Base-by-base conservation (phyloP, 2,113 vertebrate genomes). In the western clawed frog (Xenopus tropicalis) region DNA sequence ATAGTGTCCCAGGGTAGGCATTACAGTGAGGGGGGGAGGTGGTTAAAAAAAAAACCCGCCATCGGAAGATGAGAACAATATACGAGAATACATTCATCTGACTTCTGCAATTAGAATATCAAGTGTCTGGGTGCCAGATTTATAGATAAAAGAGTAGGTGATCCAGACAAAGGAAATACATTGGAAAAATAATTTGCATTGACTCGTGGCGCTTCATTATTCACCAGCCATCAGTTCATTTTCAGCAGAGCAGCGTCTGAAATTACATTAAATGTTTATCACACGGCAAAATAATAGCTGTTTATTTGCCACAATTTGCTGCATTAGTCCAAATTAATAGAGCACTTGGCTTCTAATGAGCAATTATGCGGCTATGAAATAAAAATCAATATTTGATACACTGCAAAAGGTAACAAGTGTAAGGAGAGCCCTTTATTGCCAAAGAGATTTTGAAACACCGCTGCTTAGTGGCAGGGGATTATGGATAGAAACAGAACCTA, bases 81-180 rank as follows among this genome's bases (percentile, higher is more conserved):
- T n/a, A 51, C 56, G 65, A 42, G 23, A 64, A 6, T 17, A 79
- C 11, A 72, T 72, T 57, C 54, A 80, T 19, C 48, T 42, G 25
- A 23, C 48, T 23, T 69, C 63, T 56, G 14, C 48, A 80, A 72
- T 69, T 76, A 69, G 0, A 1, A 46, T 1, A 0, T 11, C 5
- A 1, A 1, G 0, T 0, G 3, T 43, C 58, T n/a, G 56, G n/a
- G 14, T 21, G 54, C 46, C 11, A 62, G 59, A 44, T 20, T 74
- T 79, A 6, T 11, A 52, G 24, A 11, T 56, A 19, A 79, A 75
- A 3, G 75, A 43, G 3, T 73, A 12, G 54, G 71, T 46, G 71
- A 76, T 69, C 22, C 52, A 43, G 69, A 0, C 0, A 0, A 77
- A 73, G 61, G 77, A 61, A 69, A 81, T 77, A 69, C n/a, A 66